These are phyloP conservation scores for Taxidea taxus DNA, from an alignment of 2,113 vertebrate species.

Conservation along the genomic window DNA sequence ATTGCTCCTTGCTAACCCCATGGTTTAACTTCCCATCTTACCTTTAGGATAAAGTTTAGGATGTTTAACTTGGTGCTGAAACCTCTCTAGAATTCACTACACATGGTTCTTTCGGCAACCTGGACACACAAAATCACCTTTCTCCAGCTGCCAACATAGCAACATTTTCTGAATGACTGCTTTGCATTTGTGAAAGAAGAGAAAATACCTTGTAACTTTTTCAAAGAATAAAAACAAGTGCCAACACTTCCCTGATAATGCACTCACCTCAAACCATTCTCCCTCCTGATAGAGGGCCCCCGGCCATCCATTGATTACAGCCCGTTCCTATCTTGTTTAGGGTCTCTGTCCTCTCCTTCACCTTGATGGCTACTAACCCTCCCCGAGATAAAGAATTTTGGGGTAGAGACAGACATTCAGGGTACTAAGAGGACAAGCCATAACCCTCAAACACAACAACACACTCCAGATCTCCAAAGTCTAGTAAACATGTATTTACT, in stretches of 20 bases:
- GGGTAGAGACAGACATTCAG: background rate
- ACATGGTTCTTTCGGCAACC: background rate
- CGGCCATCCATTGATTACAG: background rate
- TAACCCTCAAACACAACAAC: background rate
- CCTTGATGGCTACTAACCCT: background rate
- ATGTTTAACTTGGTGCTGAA: background rate
- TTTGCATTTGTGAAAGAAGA: background rate
- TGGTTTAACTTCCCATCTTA: background rate
- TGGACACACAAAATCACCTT: background rate
- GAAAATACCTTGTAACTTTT: background rate
- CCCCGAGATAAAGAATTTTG: slow-evolving; percentile 3
- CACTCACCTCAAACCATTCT: slow-evolving; percentile 27
- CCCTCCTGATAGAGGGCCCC: background rate
- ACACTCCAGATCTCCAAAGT: background rate
- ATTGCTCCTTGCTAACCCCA: background rate
- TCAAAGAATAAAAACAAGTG: slow-evolving; percentile 37
- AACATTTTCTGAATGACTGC: background rate
- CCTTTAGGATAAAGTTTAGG: background rate
- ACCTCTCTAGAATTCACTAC: background rate
- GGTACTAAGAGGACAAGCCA: background rate
- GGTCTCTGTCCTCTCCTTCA: slow-evolving; percentile 17
- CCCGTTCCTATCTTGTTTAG: background rate
- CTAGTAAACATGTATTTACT: background rate
- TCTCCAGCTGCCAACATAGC: background rate
- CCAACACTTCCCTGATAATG: background rate